Evolutionary conservation across 1,140 invertebrate genomes (phyloP).

Genomic region (Pteromalus puparum): DNA sequence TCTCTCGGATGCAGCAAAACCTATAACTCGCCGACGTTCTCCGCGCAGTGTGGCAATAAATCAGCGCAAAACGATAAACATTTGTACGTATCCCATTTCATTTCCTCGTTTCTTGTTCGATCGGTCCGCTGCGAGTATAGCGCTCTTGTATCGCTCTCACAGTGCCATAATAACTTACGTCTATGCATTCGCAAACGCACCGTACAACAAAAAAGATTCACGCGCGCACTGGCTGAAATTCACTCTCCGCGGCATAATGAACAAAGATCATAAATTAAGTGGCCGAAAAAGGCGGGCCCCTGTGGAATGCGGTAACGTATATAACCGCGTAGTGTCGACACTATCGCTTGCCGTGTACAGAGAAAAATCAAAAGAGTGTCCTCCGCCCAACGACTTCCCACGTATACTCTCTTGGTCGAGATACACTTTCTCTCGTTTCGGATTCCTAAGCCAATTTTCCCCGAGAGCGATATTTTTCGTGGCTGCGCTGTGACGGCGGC

Average conservation of each 20-base stretch:
- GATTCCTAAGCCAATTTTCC: slow-evolving; percentile 38
- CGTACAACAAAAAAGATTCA: slow-evolving; percentile 5
- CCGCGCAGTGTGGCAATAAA: background rate
- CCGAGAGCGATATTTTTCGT: slow-evolving; percentile 9
- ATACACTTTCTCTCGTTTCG: slow-evolving; percentile 53
- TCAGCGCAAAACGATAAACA: background rate
- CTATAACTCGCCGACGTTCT: background rate
- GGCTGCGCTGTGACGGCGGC: background rate
- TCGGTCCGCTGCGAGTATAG: background rate
- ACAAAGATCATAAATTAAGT: background rate
- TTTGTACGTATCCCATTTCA: background rate
- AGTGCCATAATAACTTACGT: background rate
- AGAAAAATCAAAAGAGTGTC: background rate
- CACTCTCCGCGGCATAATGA: background rate
- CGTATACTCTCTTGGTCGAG: slow-evolving; percentile 8
- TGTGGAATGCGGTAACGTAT: background rate
- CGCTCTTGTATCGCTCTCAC: background rate
- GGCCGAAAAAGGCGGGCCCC: background rate
- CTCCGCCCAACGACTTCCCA: background rate
- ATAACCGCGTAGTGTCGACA: background rate
- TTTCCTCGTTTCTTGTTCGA: slow-evolving; percentile 7
- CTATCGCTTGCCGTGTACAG: background rate
- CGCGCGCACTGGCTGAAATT: background rate
- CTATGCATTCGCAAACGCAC: background rate
- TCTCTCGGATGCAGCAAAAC: background rate